phyloP scores from a whole-genome alignment of 2,888 invertebrate species.

The Cephus pygmeus region DNA sequence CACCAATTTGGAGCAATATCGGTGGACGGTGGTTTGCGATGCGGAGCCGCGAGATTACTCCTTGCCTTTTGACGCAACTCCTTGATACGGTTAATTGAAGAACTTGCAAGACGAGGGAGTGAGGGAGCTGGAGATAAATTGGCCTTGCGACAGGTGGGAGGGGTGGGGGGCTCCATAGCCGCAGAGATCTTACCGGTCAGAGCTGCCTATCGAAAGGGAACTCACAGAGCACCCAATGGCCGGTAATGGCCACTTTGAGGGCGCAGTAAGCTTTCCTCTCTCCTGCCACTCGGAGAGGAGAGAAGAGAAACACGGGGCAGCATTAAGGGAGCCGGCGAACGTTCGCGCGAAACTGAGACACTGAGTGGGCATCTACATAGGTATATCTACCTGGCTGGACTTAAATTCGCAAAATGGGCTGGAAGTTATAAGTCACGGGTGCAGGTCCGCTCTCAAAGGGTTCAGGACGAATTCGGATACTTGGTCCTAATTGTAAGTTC shows the following conservation, averaged over 20 bases:
- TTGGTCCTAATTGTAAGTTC: background rate
- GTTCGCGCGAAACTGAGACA: background rate
- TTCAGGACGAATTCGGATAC: constrained; percentile 22
- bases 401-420: background rate
- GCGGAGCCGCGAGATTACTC: background rate
- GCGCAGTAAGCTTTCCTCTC: constrained; percentile 26
- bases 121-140: constrained; percentile 10
- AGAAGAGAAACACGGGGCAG: background rate
- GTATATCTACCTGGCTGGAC: background rate
- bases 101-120: constrained; percentile 36
- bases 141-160: constrained; percentile 19
- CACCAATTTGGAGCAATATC: background rate
- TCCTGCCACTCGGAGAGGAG: background rate
- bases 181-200: background rate
- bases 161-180: background rate
- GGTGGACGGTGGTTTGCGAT: background rate
- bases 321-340: background rate
- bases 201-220: background rate
- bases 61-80: constrained; percentile 1
- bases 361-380: background rate
- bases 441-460: constrained; percentile 42
- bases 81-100: constrained; percentile 53
- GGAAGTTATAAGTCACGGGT: background rate
- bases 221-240: constrained; percentile 27
- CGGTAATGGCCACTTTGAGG: constrained; percentile 63